A percentile compares a stretch with the other conserved stretches of the same genome.
These are phyloP conservation scores for Forbesichthys papilliferus DNA, from an alignment of 2,113 vertebrate genomes.

Conservation along the genomic window DNA sequence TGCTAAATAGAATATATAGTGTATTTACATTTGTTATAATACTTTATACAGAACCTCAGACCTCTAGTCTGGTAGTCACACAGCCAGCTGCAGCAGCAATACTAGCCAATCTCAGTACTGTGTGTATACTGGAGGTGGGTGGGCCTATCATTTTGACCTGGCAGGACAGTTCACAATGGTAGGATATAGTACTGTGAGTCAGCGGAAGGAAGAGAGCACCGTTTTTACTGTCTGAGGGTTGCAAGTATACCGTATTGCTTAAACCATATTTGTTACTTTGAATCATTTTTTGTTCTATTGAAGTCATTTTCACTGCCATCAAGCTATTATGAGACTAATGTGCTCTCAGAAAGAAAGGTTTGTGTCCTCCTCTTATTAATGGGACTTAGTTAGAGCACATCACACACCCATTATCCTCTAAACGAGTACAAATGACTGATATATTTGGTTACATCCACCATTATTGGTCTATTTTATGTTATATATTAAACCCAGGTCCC, in stretches of 20 bases:
- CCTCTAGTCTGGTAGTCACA: slow-evolving; percentile 15
- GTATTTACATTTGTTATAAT: slow-evolving; percentile 69
- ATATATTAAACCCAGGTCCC: slow-evolving; percentile 42
- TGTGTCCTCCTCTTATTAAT: slow-evolving; percentile 10
- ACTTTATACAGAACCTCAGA: slow-evolving; percentile 39
- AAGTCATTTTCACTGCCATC: slow-evolving; percentile 6
- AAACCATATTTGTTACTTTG: background rate
- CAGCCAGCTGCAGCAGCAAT: slow-evolving; percentile 45
- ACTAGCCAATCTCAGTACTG: slow-evolving; percentile 38
- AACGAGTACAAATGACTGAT: slow-evolving; percentile 1
- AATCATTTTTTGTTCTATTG: background rate
- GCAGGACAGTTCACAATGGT: background rate
- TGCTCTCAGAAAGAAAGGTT: background rate
- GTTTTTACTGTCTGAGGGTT: background rate
- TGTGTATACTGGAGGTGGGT: slow-evolving; percentile 15
- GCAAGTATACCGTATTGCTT: background rate
- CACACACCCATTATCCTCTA: slow-evolving; percentile 7
- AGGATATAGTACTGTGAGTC: background rate
- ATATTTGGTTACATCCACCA: slow-evolving; percentile 16
- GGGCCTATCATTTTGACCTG: background rate
- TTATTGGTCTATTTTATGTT: background rate
- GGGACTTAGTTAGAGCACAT: slow-evolving; percentile 1
- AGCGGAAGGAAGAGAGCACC: background rate
- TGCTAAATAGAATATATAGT: slow-evolving; percentile 55
- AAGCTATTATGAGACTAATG: background rate